Base-by-base conservation (phyloP, 2,888 invertebrate species). In the Amphipyra tragopoginis region DNA sequence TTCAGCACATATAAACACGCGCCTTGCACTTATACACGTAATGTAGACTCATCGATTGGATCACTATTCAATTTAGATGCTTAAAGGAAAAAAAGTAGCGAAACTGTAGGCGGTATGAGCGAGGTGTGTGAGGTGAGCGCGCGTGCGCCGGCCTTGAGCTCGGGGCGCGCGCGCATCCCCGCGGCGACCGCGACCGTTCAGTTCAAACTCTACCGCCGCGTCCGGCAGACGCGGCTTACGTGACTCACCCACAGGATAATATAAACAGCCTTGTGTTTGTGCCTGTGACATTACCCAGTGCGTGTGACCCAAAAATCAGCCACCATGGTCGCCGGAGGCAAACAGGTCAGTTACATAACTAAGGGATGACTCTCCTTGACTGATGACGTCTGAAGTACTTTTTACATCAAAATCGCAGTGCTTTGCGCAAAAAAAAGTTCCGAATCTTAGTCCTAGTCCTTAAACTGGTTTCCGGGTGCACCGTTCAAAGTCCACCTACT, bases 301-400 rank as follows among this genome's bases (percentile, higher is more conserved):
- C 84, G 74, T 80, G 90, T 88, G 84, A 86, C 80, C 74, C 65
- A 52, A 67, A 80, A 85, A 85, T 73, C 76, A 72, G 77, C 58
- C 91, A 94, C 83, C 81, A 95, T 95, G 95, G 95, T 95, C 72
- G 95, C 95, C 84, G 95, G 95, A 86, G 95, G 95, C 77, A 95
- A 95, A 89, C 95, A 95, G 95, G 95, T 95, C 89, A 80, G 84
- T 84, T 78, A 75, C 69, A 53, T 81, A 79, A 77, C 60, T 74
- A 76, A 79, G 80, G 79, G 79, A 81, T 80, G 65, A 79, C 72
- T 66, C 69, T 73, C 49, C 56, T 53, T 29, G 21, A 52, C 50
- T 10, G 43, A 49, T 63, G 63, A 57, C 56, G 52, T 50, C 56
- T 42, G 33, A 45, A 15, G 13, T 53, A 62, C 34, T 67, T 67